Conservation (phyloP, 2,113 vertebrate genomes). For the Elgaria multicarinata region DNA sequence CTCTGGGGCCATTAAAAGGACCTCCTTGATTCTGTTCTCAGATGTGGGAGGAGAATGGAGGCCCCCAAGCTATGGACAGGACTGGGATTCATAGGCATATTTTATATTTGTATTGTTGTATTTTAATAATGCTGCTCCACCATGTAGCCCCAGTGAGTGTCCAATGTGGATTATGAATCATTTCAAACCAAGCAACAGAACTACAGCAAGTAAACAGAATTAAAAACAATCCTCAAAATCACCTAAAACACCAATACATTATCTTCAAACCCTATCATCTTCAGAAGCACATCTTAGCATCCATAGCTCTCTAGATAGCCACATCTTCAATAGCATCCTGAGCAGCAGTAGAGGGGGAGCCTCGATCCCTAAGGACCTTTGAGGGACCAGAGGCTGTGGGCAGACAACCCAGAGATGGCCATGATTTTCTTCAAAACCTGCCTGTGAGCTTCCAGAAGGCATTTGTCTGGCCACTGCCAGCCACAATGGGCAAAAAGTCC, state of each 20-base stretch:
- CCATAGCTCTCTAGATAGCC: not conserved
- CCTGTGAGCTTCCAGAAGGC: not conserved
- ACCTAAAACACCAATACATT: not conserved
- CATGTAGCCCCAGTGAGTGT: not conserved
- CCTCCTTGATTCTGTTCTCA: not conserved
- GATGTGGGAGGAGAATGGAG: not conserved
- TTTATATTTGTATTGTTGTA: not conserved
- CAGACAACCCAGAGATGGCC: not conserved
- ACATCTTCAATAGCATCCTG: not conserved
- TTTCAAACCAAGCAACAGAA: not conserved
- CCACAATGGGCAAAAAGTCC: not conserved
- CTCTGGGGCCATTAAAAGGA: constrained; percentile 11
- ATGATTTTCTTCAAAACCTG: not conserved
- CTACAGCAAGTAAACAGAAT: not conserved
- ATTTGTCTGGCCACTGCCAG: not conserved
- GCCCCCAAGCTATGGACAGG: not conserved
- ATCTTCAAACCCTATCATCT: not conserved
- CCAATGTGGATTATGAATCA: not conserved
- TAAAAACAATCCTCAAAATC: not conserved
- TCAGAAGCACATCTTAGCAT: not conserved
- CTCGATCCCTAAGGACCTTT: not conserved
- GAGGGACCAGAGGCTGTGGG: not conserved
- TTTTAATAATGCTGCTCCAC: not conserved
- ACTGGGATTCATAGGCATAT: not conserved
- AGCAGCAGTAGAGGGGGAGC: not conserved